Evolutionary conservation across 2,888 invertebrate species (phyloP).

Genomic region (Napeogenes inachia): DNA sequence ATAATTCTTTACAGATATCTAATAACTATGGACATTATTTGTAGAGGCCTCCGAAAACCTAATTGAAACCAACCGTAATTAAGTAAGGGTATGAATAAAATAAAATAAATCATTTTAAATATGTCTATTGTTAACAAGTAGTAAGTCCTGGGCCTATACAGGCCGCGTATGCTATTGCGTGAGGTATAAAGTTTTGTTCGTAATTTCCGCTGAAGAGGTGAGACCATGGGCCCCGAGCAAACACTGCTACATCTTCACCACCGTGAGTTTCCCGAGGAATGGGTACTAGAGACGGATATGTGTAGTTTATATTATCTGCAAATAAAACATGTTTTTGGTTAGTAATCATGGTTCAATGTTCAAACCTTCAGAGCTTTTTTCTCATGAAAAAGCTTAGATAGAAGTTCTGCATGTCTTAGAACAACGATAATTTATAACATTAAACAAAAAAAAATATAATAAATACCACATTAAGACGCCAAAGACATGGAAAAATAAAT

Average conservation of each 20-base stretch:
- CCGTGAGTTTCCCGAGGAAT: slow-evolving; percentile 82
- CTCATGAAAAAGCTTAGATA: too few species aligned
- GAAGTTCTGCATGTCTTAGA: too few species aligned
- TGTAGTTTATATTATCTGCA: slow-evolving; percentile 66
- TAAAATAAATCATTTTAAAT: neutral
- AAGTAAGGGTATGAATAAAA: neutral
- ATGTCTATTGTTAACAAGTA: slow-evolving; percentile 49
- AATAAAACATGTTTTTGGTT: too few species aligned
- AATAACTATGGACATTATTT: too few species aligned
- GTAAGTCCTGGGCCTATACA: slow-evolving; percentile 82
- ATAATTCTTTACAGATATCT: too few species aligned
- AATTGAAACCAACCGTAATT: too few species aligned
- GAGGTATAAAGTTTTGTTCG: slow-evolving; percentile 88
- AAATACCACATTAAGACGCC: too few species aligned
- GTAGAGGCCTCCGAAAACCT: too few species aligned
- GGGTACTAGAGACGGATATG: slow-evolving; percentile 80
- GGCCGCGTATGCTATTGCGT: slow-evolving; percentile 84
- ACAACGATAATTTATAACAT: too few species aligned
- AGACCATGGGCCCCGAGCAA: slow-evolving; percentile 86
- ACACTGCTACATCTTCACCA: slow-evolving; percentile 88
- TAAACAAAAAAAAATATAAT: too few species aligned
- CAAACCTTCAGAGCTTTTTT: too few species aligned
- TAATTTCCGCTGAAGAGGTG: slow-evolving; percentile 88
- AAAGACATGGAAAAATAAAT: neutral
- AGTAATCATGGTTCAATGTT: neutral